A percentile compares a stretch with the other conserved stretches of the same genome.
Conservation (phyloP, 1,140 invertebrate genomes). For the Hestina assimilis region DNA sequence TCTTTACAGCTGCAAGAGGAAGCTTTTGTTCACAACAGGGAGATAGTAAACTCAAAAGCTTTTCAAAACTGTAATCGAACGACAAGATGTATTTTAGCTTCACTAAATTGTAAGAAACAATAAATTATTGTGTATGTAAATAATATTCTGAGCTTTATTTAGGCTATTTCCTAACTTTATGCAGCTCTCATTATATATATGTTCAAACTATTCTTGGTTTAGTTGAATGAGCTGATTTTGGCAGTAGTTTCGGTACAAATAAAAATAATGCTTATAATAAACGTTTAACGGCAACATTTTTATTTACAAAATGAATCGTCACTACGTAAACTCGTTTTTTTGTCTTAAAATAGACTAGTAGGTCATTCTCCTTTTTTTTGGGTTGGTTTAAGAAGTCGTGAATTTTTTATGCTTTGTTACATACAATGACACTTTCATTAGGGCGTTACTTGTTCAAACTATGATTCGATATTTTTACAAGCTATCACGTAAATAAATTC, state of each 20-base stretch:
- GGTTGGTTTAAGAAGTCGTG: conserved; percentile 1
- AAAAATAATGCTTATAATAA: conserved; percentile 11
- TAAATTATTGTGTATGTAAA: conserved; percentile 79
- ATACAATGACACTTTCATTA: background rate
- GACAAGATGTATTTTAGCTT: conserved; percentile 76
- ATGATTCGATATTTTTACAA: too few relatives aligned
- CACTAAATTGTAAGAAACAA: conserved; percentile 78
- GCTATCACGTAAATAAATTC: too few relatives aligned
- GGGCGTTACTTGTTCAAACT: background rate
- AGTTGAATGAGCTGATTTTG: conserved; percentile 7
- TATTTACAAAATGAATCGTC: conserved; percentile 1
- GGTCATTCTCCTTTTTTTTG: conserved; percentile 25
- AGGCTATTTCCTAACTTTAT: conserved; percentile 48
- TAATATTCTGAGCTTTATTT: conserved; percentile 73
- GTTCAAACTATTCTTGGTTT: background rate
- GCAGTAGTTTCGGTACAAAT: conserved; percentile 5
- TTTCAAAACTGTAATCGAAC: conserved; percentile 75
- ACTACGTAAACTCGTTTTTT: background rate
- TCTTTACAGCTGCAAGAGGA: conserved; percentile 60
- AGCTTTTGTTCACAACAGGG: conserved; percentile 69
- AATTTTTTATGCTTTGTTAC: background rate
- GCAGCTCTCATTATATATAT: conserved; percentile 31
- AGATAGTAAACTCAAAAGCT: conserved; percentile 67
- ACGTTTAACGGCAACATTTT: conserved; percentile 4
- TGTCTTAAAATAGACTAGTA: conserved; percentile 10